Base-by-base conservation (phyloP, 2,113 vertebrate genomes). In the Stigmatopora nigra region DNA sequence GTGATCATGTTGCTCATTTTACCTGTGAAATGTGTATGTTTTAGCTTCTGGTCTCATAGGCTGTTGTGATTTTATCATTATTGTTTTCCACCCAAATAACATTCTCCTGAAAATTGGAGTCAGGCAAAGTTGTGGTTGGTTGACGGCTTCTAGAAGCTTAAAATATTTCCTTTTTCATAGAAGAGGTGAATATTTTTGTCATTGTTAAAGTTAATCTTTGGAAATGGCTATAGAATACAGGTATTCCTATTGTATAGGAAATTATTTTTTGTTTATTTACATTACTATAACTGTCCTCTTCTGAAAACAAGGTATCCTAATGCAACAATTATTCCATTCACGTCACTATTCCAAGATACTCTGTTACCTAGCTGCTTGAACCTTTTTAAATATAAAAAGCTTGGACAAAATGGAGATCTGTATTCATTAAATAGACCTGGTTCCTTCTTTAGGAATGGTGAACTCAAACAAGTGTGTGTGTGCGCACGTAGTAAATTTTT, bases 401-500 rank as follows among this genome's bases (percentile, higher is more conserved):
- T n/a, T 19, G 31, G 31, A 25, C 0, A 15, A 55, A 59, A 38
- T 59, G 19, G 25, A 36, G 38, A 41, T 55, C 9, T 31, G 17
- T 47, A 62, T 47, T 59, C n/a, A 12, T 19, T 13, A 19, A 17
- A 19, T 25, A 56, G n/a, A 19, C 31, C 62, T n/a, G 48, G 44
- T 35, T 1, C 44, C 36, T 38, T 56, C 6, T 51, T 41, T 38
- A 16, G 57, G 61, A 58, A 58, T 64, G 19, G 20, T 16, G 44
- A 16, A 10, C 14, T 44, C 20, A 15, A 25, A 13, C 22, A 45
- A 31, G 22, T 63, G 61, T 41, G 69, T 17, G 31, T 52, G 22
- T 63, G 61, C 35, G 69, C 14, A 22, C 49, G 68, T 20, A 49
- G 78, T 88, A 19, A 85, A 87, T 86, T 73, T 87, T 87, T 87